Conservation (phyloP, 2,797 vertebrate species). For the Yasuhikotakia modesta region DNA sequence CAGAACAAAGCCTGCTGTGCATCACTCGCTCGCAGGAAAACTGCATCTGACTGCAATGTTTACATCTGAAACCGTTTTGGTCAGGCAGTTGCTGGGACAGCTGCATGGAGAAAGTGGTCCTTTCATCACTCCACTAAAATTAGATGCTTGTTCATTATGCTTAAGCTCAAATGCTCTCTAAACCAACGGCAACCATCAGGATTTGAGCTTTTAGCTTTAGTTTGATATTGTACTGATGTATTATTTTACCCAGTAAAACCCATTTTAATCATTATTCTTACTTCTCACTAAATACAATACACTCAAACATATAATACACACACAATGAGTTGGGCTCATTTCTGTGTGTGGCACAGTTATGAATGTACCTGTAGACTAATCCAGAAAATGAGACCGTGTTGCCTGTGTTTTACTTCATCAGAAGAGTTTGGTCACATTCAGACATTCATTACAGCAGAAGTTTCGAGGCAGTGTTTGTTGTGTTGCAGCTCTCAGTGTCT, state of each 20-base stretch:
- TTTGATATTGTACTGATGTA: constrained; percentile 64
- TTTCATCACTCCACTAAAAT: constrained; percentile 33
- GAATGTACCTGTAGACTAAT: constrained; percentile 38
- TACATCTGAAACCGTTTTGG: constrained; percentile 38
- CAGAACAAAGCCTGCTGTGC: constrained; percentile 64
- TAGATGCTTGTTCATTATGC: constrained; percentile 20
- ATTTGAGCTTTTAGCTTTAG: constrained; percentile 74
- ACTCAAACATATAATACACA: constrained; percentile 8
- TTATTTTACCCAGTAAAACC: constrained; percentile 58
- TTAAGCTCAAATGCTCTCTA: constrained; percentile 13
- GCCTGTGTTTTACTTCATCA: too few relatives aligned
- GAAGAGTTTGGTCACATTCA: too few relatives aligned
- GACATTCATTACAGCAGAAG: constrained; percentile 22
- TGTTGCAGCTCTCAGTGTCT: constrained; percentile 23
- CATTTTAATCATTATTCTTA: constrained; percentile 47
- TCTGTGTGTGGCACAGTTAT: constrained; percentile 18
- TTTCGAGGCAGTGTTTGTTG: constrained; percentile 25
- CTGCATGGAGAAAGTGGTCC: constrained; percentile 25
- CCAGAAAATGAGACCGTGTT: constrained; percentile 58
- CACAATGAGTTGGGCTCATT: constrained; percentile 5
- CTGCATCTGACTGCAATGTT: constrained; percentile 20
- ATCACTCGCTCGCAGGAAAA: background rate
- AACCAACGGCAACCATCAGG: constrained; percentile 75
- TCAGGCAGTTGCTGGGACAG: constrained; percentile 42
- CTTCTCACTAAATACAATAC: background rate